A percentile compares a stretch with the other conserved stretches of the same genome.
Evolutionary conservation across 2,888 invertebrate genomes (phyloP).

Genomic region (Agriopis marginaria): DNA sequence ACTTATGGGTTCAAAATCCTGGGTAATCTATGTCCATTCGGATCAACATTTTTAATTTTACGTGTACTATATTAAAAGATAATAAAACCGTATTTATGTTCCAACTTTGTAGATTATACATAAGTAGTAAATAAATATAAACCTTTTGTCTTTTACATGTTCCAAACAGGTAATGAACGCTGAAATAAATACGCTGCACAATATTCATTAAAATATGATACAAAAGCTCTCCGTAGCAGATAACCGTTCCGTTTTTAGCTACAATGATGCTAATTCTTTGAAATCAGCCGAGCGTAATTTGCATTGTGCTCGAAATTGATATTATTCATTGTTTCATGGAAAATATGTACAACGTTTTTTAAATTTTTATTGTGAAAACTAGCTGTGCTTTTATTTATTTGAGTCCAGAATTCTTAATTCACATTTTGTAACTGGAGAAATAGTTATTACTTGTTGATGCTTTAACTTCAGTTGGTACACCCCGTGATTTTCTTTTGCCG

Average conservation of each 20-base stretch:
- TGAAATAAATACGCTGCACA: constrained; percentile 3
- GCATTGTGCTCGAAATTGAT: constrained; percentile 22
- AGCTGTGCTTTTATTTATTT: constrained; percentile 7
- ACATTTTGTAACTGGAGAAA: no score
- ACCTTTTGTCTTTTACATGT: background rate
- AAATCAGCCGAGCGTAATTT: constrained; percentile 24
- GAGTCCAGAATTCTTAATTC: background rate
- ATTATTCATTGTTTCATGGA: constrained; percentile 30
- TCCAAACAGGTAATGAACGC: background rate
- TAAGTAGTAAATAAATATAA: no score
- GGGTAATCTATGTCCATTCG: no score
- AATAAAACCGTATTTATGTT: no score
- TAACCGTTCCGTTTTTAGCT: constrained; percentile 23
- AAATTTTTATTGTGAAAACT: background rate
- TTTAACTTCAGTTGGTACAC: no score
- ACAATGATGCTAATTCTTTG: constrained; percentile 30
- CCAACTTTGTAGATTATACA: no score
- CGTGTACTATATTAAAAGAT: no score
- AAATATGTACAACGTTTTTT: constrained; percentile 10
- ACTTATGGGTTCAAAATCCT: no score
- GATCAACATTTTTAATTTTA: no score
- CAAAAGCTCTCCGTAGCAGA: constrained; percentile 23
- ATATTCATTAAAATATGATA: constrained; percentile 8
- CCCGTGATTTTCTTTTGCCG: no score
- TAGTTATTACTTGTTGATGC: no score